Base-by-base conservation (phyloP, 1,140 invertebrate genomes). In the Lutraria rhynchaena region DNA sequence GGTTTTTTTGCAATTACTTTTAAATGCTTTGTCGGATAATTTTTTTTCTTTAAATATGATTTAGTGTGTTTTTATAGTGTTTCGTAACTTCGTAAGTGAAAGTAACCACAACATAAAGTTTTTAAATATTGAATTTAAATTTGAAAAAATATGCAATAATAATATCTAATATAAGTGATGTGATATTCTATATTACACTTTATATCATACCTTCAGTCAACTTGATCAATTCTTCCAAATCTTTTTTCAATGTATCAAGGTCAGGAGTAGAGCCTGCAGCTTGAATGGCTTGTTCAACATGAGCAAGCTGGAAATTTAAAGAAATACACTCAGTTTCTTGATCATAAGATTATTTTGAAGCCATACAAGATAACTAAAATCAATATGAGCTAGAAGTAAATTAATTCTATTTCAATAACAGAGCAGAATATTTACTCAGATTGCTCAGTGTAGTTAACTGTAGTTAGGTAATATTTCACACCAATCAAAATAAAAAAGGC, bases 221-320 rank as follows among this genome's bases (percentile, higher is more conserved):
- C 29, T 67, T 55, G n/a, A 91, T 88, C 0, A 91, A 78, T 75
- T 91, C 87, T 41, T 83, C 37, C 3, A 91, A 75, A 81, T 90
- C 88, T 51, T 58, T 77, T n/a, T 82, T 85, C 19, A 91, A 77
- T 60, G 87, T 76, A 13, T 84, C 33, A 27, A 91, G 61, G 76
- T 90, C 88, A 55, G 82, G 75, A 35, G 83, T 87, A 3, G 77
- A 81, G 31, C 86, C 88, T 15, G 87, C 85, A 27, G 87, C 87
- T 13, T 82, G 76, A 3, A 91, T 53, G 22, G 88, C 86, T 63
- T 88, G 86, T 35, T 88, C 85, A 7, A 91, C 87, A 57, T 91
- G 90, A 22, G 61, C 53, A 22, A 90, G 67, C 89, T 91, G 84
- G 4, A 83, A 87, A 55, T 44, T 35, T 15, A 51, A 51, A 57